Conservation (phyloP, 2,797 vertebrate genomes). For the Mormyrops boulengeri region DNA sequence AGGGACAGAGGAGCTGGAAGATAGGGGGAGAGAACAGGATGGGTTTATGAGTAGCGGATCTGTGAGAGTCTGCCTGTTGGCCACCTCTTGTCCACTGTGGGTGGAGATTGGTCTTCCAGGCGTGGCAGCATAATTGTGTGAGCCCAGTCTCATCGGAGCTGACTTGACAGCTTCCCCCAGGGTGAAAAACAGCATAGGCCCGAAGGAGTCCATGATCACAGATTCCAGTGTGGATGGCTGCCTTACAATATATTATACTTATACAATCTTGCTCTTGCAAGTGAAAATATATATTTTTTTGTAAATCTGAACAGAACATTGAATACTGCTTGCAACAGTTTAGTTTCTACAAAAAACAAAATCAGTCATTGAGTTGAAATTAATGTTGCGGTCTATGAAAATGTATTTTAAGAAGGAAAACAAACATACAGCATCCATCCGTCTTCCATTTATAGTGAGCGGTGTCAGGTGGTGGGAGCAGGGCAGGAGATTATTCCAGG, state of each 20-base stretch:
- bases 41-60: neutral
- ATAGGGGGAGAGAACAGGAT: neutral
- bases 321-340: neutral
- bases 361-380: neutral
- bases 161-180: neutral
- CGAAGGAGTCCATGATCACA: neutral
- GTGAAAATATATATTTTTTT: neutral
- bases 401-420: neutral
- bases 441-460: neutral
- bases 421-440: neutral
- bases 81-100: neutral
- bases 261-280: neutral
- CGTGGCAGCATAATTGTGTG: conserved; percentile 1
- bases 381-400: neutral
- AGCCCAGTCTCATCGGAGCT: neutral
- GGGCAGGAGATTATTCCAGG: neutral
- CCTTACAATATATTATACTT: neutral
- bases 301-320: neutral
- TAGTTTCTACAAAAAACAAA: neutral
- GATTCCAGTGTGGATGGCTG: neutral
- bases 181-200: neutral
- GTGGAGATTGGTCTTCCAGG: neutral
- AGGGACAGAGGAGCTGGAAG: neutral
- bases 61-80: neutral
- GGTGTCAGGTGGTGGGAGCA: neutral